Evolutionary conservation across 2,113 vertebrate species (phyloP), one percentile per base, ranked within the genome.

Genomic region (Lethenteron camtschaticum): DNA sequence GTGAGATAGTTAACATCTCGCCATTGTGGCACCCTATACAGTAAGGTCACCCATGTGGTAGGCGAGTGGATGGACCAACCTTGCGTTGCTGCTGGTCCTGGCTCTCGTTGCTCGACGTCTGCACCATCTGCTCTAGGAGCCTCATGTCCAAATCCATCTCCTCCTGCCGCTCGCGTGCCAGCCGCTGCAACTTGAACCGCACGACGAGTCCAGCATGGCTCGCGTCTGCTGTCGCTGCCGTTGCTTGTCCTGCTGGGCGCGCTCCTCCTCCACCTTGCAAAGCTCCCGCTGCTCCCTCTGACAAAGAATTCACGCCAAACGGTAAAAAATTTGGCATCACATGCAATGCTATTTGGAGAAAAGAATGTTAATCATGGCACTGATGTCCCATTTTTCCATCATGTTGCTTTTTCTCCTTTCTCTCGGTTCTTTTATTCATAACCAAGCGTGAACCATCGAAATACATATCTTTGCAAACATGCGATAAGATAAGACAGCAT

Each of bases 141-240:
- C 75, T 81, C 79, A 81, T 78, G 70, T 92, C 85, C 69, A 82
- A 68, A 2, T 81, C 79, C 60, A 84, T 79, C 55, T 90, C 83
- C 1, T 79, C 77, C 74, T 82, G 78, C 72, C 81, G 79, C 72
- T 86, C 81, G 69, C 73, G 75, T 3, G 79, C 73, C 68, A 83
- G 74, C 1, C 72, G 79, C 16, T 78, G 79, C 74, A 76, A 80
- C 77, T 83, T 96, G 68, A 85, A 78, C 57, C 71, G 75, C 3
- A 80, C 58, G 82, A 78, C 1, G 72, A 75, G 12, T 89, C 80
- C 75, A 86, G 71, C 68, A 57, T 58, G 2, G 70, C 72, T 10
- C 83, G 80, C 1, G 74, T 69, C 57, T 74, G 75, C 70, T 73
- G 75, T 74, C 83, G 81, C 1, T 75, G 74, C 73, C 71, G 74